A percentile compares a stretch with the other conserved stretches of the same genome.
Evolutionary conservation across 2,888 invertebrate species (phyloP).

Genomic region (Pherbina coryleti): DNA sequence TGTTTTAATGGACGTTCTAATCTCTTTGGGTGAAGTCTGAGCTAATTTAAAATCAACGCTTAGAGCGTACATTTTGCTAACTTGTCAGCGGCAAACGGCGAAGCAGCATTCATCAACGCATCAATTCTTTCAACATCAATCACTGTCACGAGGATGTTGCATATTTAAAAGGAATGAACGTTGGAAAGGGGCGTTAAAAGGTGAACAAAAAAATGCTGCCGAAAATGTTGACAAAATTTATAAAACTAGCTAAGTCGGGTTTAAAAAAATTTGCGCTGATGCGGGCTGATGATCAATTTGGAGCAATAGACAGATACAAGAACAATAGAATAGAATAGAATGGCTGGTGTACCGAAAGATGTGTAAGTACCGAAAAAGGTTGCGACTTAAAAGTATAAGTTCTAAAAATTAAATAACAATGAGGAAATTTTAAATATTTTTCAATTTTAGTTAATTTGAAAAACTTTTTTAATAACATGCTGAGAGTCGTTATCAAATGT

Average conservation of each 20-base stretch:
- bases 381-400: not conserved
- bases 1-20: not conserved
- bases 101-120: conserved; percentile 24
- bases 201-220: not conserved
- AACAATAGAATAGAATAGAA: not conserved
- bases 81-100: conserved; percentile 27
- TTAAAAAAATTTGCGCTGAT: not conserved
- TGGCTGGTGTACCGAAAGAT: not conserved
- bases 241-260: not conserved
- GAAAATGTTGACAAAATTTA: not conserved
- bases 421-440: not conserved
- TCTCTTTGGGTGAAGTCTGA: not conserved
- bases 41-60: not conserved
- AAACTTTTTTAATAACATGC: not conserved
- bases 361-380: not conserved
- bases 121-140: conserved; percentile 45
- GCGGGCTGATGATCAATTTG: conserved; percentile 3
- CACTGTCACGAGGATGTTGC: conserved; percentile 43
- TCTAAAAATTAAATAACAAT: not conserved
- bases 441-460: too few relatives aligned
- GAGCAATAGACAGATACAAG: too few relatives aligned
- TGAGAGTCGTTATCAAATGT: not conserved
- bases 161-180: conserved; percentile 24
- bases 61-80: conserved; percentile 7
- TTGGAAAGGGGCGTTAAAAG: conserved; percentile 7